Base-by-base conservation (phyloP, 2,888 invertebrate species). In the Tipula confusa region DNA sequence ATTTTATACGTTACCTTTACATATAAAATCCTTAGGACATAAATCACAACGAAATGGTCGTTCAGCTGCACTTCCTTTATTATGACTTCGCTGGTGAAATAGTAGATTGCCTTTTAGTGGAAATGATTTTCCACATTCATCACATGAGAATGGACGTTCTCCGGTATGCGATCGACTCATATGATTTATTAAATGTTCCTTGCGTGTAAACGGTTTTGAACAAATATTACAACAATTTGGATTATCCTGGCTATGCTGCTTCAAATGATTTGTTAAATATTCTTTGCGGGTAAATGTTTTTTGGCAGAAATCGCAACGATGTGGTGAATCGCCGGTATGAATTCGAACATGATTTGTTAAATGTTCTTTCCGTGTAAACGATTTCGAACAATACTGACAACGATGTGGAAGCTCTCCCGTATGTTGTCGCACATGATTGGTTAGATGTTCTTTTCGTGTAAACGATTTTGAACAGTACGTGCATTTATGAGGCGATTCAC, bases 231-330 rank as follows among this genome's bases (percentile, higher is more conserved):
- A 96, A 85, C 95, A 93, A 87, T 96, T 96, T 84, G 96, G 96
- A 86, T 96, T 95, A 90, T 96, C 96, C 87, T 96, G 96, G 80
- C 96, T 96, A 89, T 96, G 96, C 88, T 96, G 96, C 83, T 96
- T 92, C 88, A 96, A 95, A 90, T 96, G 96, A 90, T 95, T 95
- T 86, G 94, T 95, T 85, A 96, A 91, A 89, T 96, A 95, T 89
- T 95, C 95, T 89, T 96, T 96, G 79, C 96, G 92, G 2, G 95
- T 95, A 88, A 96, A 96, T 29, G 95, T 94, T 89, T 96, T 96
- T 86, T 95, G 95, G 89, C 96, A 96, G 87, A 94, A 94, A 83
- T 95, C 93, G 90, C 96, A 96, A 85, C 94, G 94, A 87, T 95
- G 96, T 0, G 95, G 96, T 88, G 95, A 96, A 89, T 95, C 95